phyloP scores from a whole-genome alignment of 92 coral and sea anemone species.

The Anthopleura xanthogrammica region DNA sequence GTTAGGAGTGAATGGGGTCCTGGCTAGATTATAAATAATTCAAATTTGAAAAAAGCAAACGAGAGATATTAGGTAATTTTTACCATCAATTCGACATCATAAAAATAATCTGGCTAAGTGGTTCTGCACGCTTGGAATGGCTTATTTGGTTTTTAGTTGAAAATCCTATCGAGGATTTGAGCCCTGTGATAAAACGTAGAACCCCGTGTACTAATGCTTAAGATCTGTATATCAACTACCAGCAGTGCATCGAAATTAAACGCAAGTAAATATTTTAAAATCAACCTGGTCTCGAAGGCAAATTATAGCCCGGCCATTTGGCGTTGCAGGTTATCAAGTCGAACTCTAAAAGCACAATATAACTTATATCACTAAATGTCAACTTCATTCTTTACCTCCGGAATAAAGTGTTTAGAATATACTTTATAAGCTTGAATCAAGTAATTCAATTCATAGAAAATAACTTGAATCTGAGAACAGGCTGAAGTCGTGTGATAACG shows the following conservation, averaged over 20 bases:
- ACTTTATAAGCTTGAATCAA: constrained; percentile 14
- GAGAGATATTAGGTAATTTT: constrained; percentile 26
- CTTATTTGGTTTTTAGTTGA: constrained; percentile 12
- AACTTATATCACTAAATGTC: constrained; percentile 19
- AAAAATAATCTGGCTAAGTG: constrained; percentile 29
- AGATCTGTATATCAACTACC: constrained; percentile 31
- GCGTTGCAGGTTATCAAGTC: constrained; percentile 50
- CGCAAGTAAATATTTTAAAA: constrained; percentile 61
- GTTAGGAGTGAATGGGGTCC: constrained; percentile 5
- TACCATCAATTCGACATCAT: constrained; percentile 29
- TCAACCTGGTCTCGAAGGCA: constrained; percentile 46
- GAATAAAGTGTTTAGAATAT: constrained; percentile 14
- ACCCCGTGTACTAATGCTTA: not conserved
- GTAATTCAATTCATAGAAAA: constrained; percentile 21
- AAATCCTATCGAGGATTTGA: not conserved
- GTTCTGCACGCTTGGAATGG: constrained; percentile 47
- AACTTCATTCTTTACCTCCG: constrained; percentile 14
- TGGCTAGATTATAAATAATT: constrained; percentile 60
- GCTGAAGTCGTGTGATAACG: constrained; percentile 16
- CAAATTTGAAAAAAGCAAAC: constrained; percentile 38
- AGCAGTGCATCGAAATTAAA: constrained; percentile 67
- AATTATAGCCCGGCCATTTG: constrained; percentile 52
- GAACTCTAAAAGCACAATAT: constrained; percentile 33
- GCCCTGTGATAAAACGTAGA: not conserved
- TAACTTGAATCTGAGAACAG: constrained; percentile 10